phyloP scores from a whole-genome alignment of 2,113 vertebrate genomes.

The Orientallactaga bullata region DNA sequence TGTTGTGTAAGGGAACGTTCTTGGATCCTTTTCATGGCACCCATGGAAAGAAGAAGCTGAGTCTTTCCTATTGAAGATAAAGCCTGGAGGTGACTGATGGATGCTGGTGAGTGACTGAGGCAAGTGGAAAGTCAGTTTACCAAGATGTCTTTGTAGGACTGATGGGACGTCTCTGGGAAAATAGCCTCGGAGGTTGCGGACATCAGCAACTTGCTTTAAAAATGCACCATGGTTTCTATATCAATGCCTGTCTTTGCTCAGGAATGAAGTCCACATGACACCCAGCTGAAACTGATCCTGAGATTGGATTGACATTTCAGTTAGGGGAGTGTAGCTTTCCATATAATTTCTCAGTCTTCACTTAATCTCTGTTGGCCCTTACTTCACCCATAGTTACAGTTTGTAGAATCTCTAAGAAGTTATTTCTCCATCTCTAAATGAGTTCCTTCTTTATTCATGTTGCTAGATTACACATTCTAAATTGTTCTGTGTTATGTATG shows the following conservation, averaged over 20 bases:
- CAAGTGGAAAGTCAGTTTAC: conserved; percentile 41
- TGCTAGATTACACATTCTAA: conserved; percentile 29
- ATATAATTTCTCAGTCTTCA: background rate
- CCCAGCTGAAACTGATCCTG: background rate
- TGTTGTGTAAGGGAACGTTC: conserved; percentile 67
- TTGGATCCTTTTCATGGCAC: conserved; percentile 69
- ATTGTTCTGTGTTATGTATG: background rate
- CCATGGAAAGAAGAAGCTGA: conserved; percentile 66
- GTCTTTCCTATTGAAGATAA: conserved; percentile 73
- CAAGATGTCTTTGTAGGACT: background rate
- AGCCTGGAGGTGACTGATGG: conserved; percentile 66
- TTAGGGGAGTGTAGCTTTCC: background rate
- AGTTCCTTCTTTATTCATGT: background rate
- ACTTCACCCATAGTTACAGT: background rate
- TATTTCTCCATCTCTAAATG: conserved; percentile 18
- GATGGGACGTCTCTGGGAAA: background rate
- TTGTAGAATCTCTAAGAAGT: background rate
- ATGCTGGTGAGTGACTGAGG: conserved; percentile 61
- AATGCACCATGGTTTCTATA: background rate
- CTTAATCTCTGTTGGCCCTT: background rate
- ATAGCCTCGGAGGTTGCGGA: background rate
- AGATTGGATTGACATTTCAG: background rate
- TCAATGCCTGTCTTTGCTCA: too few species aligned
- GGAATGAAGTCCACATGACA: background rate
- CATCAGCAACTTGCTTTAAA: background rate